Percentiles rank a stretch among this genome's conserved stretches.
phyloP scores from a whole-genome alignment of 2,113 vertebrate species.

The Stomatorhinus ivindoensis region DNA sequence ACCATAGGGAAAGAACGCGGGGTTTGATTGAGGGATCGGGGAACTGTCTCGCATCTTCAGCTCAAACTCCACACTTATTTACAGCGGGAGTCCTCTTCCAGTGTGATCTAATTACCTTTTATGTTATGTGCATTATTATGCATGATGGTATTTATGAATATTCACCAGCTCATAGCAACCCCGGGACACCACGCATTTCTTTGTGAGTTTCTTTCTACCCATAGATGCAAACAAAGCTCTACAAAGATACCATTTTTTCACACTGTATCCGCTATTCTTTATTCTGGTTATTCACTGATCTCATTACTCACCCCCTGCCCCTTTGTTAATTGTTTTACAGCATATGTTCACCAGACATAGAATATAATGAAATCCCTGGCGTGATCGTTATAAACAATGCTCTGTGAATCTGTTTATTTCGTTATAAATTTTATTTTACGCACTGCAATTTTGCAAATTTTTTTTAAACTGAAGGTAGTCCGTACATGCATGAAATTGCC shows the following conservation, averaged over 20 bases:
- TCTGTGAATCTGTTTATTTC: neutral
- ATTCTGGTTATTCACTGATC: neutral
- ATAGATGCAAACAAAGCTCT: conserved; percentile 7
- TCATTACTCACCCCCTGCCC: neutral
- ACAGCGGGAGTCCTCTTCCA: neutral
- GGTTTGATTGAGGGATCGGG: neutral
- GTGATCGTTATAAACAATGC: neutral
- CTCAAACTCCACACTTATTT: neutral
- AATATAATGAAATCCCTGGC: neutral
- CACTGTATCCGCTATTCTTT: neutral
- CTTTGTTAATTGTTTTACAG: conserved; percentile 14
- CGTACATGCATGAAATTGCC: neutral
- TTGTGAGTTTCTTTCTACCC: neutral
- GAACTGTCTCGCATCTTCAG: neutral
- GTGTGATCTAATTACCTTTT: conserved; percentile 7
- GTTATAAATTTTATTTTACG: neutral
- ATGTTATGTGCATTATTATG: conserved; percentile 13
- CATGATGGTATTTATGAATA: conserved; percentile 16
- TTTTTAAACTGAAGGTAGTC: neutral
- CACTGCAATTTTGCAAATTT: neutral
- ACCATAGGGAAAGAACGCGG: no score
- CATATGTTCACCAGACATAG: neutral
- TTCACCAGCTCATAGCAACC: conserved; percentile 1
- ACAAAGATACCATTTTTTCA: neutral
- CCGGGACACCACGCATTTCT: neutral